Evolutionary conservation across 2,888 invertebrate species (phyloP), one percentile per base, ranked within the genome.

Genomic region (Nebria brevicollis): DNA sequence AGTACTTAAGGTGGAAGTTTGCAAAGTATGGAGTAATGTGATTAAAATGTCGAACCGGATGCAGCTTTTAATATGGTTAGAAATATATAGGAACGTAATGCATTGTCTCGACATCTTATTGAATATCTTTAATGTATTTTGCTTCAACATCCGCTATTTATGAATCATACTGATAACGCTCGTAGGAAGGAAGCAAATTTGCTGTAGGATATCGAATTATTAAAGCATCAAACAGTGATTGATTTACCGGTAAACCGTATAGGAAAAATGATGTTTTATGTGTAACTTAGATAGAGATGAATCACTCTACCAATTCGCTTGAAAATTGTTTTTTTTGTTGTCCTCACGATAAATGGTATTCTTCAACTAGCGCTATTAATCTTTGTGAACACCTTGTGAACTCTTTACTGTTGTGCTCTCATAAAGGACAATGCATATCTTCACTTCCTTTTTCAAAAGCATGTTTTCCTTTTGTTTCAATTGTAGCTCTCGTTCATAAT

Each of bases 241-340:
- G 34, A 41, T 70, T 26, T 70, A 70, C 25, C 41, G 41, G 42
- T 15, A 43, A 73, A n/a, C 11, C 41, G 41, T 41, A 11, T 73
- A n/a, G 73, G 25, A 54, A 6, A 73, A 73, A 73, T 73, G 43
- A 73, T 43, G 73, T 73, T 73, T 73, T 73, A 73, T 73, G 11
- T 73, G 15, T 15, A 20, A n/a, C 42, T 11, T 43, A 73, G 41
- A 42, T 41, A 41, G 13, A 42, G 73, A 73, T 73, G 2, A 73
- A 73, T 73, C 73, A 73, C 42, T 73, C 41, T 11, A 43, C 7
- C 15, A 41, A 15, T 11, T 42, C 15, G 10, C 42, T 11, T 26
- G 15, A n/a, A 72, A 34, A 72, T 72, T 72, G 26, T 34, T n/a
- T 73, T 42, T 73, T 73, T 73, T 72, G 73, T 73, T 73, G 73